Conservation (phyloP, 2,113 vertebrate genomes). For the Galbula dea region DNA sequence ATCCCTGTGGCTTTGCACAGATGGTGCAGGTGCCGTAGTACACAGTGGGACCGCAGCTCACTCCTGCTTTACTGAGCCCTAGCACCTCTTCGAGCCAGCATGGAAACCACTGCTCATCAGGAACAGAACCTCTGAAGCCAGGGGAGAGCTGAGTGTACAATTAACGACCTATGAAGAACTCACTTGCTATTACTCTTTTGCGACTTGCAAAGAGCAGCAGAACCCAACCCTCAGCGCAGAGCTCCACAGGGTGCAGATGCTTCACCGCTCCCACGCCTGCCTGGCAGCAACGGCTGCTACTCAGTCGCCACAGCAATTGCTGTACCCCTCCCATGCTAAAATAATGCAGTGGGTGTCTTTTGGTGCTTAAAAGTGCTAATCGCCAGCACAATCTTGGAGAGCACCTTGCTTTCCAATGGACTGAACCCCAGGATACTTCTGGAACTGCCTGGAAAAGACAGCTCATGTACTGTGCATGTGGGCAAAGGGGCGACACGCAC, state of each 20-base stretch:
- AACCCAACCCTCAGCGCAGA: rapidly evolving
- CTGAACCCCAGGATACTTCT: not conserved
- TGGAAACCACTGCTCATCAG: not conserved
- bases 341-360: rapidly evolving
- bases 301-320: not conserved
- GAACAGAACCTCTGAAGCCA: not conserved
- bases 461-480: not conserved
- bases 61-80: rapidly evolving
- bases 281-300: rapidly evolving
- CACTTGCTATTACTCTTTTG: not conserved
- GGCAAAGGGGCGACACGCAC: not conserved
- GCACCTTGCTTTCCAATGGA: not conserved
- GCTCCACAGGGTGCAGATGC: not conserved
- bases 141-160: not conserved
- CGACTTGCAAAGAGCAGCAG: not conserved
- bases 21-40: rapidly evolving
- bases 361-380: not conserved
- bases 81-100: not conserved
- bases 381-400: not conserved
- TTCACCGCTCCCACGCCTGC: not conserved
- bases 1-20: not conserved
- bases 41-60: rapidly evolving
- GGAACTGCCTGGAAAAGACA: not conserved
- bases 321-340: not conserved
- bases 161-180: not conserved